Conservation (phyloP, 2,113 vertebrate genomes). For the Odocoileus hemionus region DNA sequence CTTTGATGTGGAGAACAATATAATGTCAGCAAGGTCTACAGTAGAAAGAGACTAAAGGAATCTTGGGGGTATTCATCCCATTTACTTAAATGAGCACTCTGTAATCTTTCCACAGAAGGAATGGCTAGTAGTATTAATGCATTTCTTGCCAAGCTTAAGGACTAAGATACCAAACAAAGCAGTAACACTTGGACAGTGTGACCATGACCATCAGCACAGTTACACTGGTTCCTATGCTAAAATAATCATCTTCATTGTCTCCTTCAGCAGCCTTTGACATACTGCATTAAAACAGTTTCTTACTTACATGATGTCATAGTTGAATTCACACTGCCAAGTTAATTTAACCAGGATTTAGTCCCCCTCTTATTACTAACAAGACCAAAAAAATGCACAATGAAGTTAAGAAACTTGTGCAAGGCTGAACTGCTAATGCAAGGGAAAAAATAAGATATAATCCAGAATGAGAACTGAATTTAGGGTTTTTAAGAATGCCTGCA, state of each 20-base stretch:
- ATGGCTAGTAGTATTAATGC: background rate
- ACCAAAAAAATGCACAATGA: background rate
- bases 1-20: background rate
- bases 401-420: slow-evolving; percentile 15
- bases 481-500: background rate
- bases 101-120: background rate
- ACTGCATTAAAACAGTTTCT: background rate
- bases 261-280: background rate
- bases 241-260: background rate
- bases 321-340: background rate
- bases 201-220: background rate
- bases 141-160: background rate
- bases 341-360: background rate
- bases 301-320: background rate
- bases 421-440: background rate
- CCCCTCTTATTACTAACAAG: background rate
- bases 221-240: background rate
- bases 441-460: background rate
- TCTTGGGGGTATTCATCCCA: background rate
- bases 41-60: background rate
- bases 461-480: background rate
- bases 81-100: background rate
- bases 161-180: background rate
- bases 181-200: background rate
- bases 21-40: background rate